These are phyloP conservation scores for Dallia pectoralis DNA, from an alignment of 2,797 vertebrate species.

Conservation along the genomic window DNA sequence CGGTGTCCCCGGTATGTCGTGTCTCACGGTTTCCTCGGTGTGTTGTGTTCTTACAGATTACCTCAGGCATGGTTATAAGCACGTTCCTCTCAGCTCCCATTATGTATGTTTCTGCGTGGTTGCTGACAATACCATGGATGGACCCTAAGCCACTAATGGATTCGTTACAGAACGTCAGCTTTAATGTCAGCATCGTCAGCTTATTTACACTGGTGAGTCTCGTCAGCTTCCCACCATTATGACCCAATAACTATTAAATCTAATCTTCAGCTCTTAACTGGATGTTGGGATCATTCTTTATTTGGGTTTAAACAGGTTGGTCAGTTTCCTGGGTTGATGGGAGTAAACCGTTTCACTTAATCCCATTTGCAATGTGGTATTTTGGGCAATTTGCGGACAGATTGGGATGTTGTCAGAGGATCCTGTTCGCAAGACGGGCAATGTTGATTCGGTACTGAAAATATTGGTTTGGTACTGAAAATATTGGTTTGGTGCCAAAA, in stretches of 20 bases:
- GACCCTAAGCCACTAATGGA: slow-evolving; percentile 82
- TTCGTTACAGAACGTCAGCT: slow-evolving; percentile 88
- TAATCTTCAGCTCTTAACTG: background rate
- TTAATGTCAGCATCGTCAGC: slow-evolving; percentile 93
- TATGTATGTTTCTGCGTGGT: slow-evolving; percentile 96
- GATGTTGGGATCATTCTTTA: background rate
- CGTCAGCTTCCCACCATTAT: background rate
- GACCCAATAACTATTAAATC: slow-evolving; percentile 4
- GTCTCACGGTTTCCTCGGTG: background rate
- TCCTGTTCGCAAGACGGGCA: background rate
- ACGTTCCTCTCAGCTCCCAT: slow-evolving; percentile 97
- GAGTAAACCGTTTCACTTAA: background rate
- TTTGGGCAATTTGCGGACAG: background rate
- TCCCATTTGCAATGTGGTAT: background rate
- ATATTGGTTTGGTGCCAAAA: too few species aligned
- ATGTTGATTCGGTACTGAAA: background rate
- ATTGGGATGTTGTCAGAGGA: background rate
- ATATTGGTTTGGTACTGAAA: background rate
- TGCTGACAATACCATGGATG: slow-evolving; percentile 89
- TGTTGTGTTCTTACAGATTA: slow-evolving; percentile 75
- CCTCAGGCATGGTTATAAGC: slow-evolving; percentile 96
- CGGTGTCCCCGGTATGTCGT: background rate
- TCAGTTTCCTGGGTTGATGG: background rate
- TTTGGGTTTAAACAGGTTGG: slow-evolving; percentile 2
- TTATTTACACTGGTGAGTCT: slow-evolving; percentile 87